Conservation (phyloP, 2,888 invertebrate species). For the Zaprionus bogoriensis region DNA sequence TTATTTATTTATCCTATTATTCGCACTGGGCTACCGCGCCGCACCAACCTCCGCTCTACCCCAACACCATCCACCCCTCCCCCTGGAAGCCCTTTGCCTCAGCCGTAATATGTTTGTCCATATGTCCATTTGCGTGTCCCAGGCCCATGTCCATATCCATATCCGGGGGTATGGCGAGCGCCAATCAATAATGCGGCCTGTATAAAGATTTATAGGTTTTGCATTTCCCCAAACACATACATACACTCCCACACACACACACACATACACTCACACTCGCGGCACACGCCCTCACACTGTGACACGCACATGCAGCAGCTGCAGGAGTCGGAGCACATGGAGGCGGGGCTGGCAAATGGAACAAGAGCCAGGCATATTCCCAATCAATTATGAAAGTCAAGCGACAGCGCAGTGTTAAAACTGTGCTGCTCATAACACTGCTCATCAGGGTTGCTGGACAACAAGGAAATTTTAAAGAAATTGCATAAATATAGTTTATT, state of each 20-base stretch:
- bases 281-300: slow-evolving; percentile 13
- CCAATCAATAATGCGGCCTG: slow-evolving; percentile 82
- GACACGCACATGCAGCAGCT: slow-evolving; percentile 32
- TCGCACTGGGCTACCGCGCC: slow-evolving; percentile 30
- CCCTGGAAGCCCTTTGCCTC: slow-evolving; percentile 3
- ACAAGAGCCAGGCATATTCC: background rate
- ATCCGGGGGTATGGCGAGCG: slow-evolving; percentile 45
- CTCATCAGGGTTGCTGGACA: background rate
- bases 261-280: slow-evolving; percentile 17
- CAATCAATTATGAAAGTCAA: slow-evolving; percentile 18
- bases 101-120: slow-evolving; percentile 48
- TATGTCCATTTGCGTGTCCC: slow-evolving; percentile 65
- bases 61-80: background rate
- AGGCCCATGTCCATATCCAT: slow-evolving; percentile 17
- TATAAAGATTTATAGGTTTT: slow-evolving; percentile 83
- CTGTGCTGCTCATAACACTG: background rate
- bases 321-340: background rate
- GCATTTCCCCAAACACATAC: slow-evolving; percentile 55
- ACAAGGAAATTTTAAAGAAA: background rate
- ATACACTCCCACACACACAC: slow-evolving; percentile 30
- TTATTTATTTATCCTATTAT: slow-evolving; percentile 73
- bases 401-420: background rate
- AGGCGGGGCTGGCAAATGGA: background rate
- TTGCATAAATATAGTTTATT: too few relatives aligned
- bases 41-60: background rate